Evolutionary conservation across 2,113 vertebrate genomes (phyloP).

Genomic region (Ivindomyrus marchei): DNA sequence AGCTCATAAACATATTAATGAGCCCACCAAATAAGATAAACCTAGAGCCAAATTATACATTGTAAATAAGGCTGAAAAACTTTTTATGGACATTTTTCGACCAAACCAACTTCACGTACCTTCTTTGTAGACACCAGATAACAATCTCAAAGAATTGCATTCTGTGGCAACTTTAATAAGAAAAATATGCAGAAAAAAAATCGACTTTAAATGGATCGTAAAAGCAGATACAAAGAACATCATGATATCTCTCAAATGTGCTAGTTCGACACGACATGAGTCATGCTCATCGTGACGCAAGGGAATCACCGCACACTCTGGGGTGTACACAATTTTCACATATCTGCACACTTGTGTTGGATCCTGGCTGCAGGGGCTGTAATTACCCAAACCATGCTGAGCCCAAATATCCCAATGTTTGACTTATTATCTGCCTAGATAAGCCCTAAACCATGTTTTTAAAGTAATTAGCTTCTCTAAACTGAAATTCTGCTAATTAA

Average conservation of each 20-base stretch:
- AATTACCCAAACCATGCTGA: slow-evolving; percentile 44
- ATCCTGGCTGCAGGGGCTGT: slow-evolving; percentile 35
- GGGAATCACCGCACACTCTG: neutral
- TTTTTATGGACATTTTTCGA: neutral
- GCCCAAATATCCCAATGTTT: slow-evolving; percentile 43
- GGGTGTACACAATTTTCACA: neutral
- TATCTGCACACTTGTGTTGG: neutral
- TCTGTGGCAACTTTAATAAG: neutral
- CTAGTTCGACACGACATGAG: neutral
- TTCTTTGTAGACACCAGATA: neutral
- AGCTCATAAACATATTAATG: neutral
- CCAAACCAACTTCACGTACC: neutral
- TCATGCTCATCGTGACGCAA: neutral
- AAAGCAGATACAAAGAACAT: neutral
- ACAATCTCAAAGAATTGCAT: neutral
- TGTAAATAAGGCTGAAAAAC: neutral
- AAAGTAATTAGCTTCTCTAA: slow-evolving; percentile 54
- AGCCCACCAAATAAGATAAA: neutral
- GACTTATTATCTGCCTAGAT: slow-evolving; percentile 52
- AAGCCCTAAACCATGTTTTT: slow-evolving; percentile 40
- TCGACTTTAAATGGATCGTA: neutral
- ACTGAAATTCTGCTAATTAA: slow-evolving; percentile 53
- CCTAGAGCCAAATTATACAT: neutral
- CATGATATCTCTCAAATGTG: neutral
- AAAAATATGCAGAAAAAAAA: neutral